Conservation (phyloP, 2,888 invertebrate genomes). For the Drosophila algonquin region DNA sequence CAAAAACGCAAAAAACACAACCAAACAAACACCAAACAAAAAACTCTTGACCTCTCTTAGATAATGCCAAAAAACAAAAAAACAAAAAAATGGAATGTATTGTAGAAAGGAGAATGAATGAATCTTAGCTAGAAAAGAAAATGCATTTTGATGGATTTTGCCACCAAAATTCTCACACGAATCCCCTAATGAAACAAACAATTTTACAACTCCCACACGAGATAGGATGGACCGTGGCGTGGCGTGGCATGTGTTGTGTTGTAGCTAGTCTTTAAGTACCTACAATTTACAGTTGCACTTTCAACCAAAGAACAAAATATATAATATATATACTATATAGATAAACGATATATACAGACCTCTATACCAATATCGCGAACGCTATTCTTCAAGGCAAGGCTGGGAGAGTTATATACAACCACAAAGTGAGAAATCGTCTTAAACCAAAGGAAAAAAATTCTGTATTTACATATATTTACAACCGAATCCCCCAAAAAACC, state of each 20-base stretch:
- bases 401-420: conserved; percentile 45
- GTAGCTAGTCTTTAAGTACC: conserved; percentile 63
- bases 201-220: conserved; percentile 34
- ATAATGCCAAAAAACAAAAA: conserved; percentile 54
- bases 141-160: conserved; percentile 61
- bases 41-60: conserved; percentile 66
- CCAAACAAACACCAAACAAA: conserved; percentile 38
- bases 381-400: conserved; percentile 54
- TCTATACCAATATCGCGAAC: conserved; percentile 62
- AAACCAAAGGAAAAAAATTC: conserved; percentile 28
- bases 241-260: conserved; percentile 50
- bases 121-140: conserved; percentile 56
- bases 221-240: conserved; percentile 37
- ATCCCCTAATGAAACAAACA: conserved; percentile 6
- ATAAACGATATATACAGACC: conserved; percentile 43
- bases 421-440: conserved; percentile 37
- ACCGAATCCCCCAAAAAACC: conserved; percentile 24
- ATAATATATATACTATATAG: conserved; percentile 36
- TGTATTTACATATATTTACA: conserved; percentile 46
- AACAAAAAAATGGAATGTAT: conserved; percentile 9
- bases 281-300: conserved; percentile 62
- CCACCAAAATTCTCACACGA: conserved; percentile 32
- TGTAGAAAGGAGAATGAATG: conserved; percentile 16
- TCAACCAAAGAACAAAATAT: conserved; percentile 23
- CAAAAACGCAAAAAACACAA: conserved; percentile 59